phyloP scores from a whole-genome alignment of 2,888 invertebrate genomes.

The Tenthredo scrophulariae region DNA sequence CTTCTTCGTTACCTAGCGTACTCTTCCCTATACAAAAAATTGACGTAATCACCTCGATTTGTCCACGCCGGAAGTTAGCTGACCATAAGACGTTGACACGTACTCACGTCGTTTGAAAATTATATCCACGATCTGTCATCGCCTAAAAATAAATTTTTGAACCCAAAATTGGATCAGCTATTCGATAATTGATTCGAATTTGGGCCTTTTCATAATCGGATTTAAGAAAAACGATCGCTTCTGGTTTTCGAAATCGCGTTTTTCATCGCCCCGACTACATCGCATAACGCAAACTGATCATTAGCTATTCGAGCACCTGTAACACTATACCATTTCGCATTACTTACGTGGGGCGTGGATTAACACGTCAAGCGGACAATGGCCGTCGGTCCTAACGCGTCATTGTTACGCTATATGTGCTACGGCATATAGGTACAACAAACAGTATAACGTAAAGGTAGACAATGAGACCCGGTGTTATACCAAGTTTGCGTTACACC shows the following conservation, averaged over 20 bases:
- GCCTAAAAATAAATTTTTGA: not conserved
- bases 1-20: not conserved
- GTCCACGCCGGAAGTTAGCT: slow-evolving; percentile 4
- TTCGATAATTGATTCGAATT: not conserved
- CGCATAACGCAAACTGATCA: not conserved
- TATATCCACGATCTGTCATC: not conserved
- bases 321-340: slow-evolving; percentile 10
- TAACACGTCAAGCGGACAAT: slow-evolving; percentile 52
- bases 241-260: too few relatives aligned
- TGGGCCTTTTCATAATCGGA: not conserved
- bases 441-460: slow-evolving; percentile 29
- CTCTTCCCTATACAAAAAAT: not conserved
- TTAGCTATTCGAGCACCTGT: slow-evolving; percentile 7
- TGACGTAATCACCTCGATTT: slow-evolving; percentile 7
- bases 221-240: too few relatives aligned
- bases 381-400: slow-evolving; percentile 49
- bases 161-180: too few relatives aligned
- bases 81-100: not conserved
- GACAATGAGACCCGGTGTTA: slow-evolving; percentile 51
- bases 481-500: not conserved
- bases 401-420: slow-evolving; percentile 38
- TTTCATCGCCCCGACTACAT: too few relatives aligned
- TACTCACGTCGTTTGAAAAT: not conserved
- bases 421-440: slow-evolving; percentile 25
- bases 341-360: slow-evolving; percentile 32